These are phyloP conservation scores for Apodemia duryi DNA, from an alignment of 2,888 invertebrate genomes.

Conservation along the genomic window DNA sequence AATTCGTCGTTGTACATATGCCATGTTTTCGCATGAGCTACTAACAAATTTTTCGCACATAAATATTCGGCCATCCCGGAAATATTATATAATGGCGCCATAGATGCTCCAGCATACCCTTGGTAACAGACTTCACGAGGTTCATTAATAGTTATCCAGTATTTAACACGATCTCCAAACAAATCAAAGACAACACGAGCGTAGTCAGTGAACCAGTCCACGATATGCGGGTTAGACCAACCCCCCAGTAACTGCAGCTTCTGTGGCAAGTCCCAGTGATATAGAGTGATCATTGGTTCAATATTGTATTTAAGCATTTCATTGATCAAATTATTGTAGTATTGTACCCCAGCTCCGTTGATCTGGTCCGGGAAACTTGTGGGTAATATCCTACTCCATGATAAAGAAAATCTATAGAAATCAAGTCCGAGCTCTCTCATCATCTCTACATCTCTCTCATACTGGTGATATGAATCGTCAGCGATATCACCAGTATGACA, in stretches of 20 bases:
- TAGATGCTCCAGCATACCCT: constrained; percentile 55
- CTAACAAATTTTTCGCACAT: constrained; percentile 42
- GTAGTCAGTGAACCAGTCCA: constrained; percentile 67
- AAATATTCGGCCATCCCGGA: constrained; percentile 59
- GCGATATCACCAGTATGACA: constrained; percentile 42
- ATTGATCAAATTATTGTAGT: constrained; percentile 67
- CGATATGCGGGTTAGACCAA: constrained; percentile 59
- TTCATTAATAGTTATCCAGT: constrained; percentile 80
- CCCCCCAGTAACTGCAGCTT: constrained; percentile 76
- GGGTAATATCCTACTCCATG: constrained; percentile 82
- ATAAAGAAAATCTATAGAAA: constrained; percentile 76
- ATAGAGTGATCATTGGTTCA: constrained; percentile 58
- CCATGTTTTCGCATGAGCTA: constrained; percentile 35
- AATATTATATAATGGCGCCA: constrained; percentile 47
- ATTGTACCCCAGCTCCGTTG: constrained; percentile 65
- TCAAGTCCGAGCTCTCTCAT: constrained; percentile 35
- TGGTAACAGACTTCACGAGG: constrained; percentile 51
- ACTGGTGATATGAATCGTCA: constrained; percentile 79
- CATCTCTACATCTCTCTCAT: constrained; percentile 73
- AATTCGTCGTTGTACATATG: constrained; percentile 36
- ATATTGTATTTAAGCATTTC: constrained; percentile 53
- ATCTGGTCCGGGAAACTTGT: constrained; percentile 72
- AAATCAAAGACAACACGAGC: constrained; percentile 54
- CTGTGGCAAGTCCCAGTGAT: constrained; percentile 63
- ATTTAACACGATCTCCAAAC: constrained; percentile 66